Evolutionary conservation across 2,797 vertebrate genomes (phyloP), one percentile per base, ranked within the genome.

Genomic region (Acridotheres tristis): DNA sequence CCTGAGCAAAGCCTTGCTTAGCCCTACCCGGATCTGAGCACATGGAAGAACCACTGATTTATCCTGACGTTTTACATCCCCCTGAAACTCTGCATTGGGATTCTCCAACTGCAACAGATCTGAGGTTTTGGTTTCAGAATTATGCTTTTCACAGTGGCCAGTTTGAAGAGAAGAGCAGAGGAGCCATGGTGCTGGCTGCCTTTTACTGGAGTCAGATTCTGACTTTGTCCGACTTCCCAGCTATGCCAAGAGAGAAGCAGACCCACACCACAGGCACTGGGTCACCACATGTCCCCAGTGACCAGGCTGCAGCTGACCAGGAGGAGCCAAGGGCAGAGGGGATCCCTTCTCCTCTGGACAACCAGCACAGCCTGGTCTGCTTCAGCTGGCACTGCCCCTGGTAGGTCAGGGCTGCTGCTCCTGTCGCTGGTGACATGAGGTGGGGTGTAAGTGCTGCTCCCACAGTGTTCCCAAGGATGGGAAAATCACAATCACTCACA

Each of bases 401-500:
- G 30, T 4, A 43, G 32, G 7, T 23, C 45, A 23, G 29, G 40
- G 50, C 19, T 55, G 68, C 57, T 73, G 55, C 48, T 67, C 63
- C 54, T 1, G 1, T 1, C 53, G 32, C 85, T 48, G n/a, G n/a
- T 34, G 65, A 32, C 38, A 1, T 0, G 8, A 13, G 22, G 1
- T 73, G 45, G 25, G 71, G 25, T 48, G 20, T 18, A 13, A 48
- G 21, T 19, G 45, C 57, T 2, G 2, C 55, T 73, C 45, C 76
- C 2, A 1, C 57, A 18, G 0, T 30, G 42, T 34, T 92, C 57
- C 73, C 36, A 29, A 68, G 59, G 51, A 76, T 11, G 34, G 76
- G 67, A 55, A 89, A 95, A 91, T 53, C 83, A 66, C 88, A 32
- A n/a, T 63, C 65, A 14, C 68, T 91, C 91, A 59, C 76, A 45